phyloP scores from a whole-genome alignment of 2,113 vertebrate species.

The Butorides virescens region DNA sequence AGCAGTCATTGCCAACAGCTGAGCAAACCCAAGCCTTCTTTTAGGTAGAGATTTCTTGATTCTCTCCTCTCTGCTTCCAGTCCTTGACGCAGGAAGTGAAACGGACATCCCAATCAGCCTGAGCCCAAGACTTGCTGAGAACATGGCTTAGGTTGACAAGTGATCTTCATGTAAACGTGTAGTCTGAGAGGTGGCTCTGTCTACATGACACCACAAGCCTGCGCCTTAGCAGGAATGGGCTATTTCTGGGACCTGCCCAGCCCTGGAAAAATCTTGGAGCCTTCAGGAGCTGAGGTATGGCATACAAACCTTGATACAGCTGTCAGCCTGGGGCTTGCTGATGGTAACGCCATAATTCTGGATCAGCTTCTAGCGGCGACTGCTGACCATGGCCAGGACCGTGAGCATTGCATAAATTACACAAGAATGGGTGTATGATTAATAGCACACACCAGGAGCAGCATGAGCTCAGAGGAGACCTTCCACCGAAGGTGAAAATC shows the following conservation, averaged over 20 bases:
- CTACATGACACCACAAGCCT: too few relatives aligned
- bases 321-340: too few relatives aligned
- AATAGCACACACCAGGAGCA: neutral
- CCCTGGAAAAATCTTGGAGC: too few relatives aligned
- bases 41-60: neutral
- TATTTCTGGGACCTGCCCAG: too few relatives aligned
- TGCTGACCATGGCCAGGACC: neutral
- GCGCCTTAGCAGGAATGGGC: too few relatives aligned
- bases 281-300: too few relatives aligned
- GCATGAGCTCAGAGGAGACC: neutral
- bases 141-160: neutral
- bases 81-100: neutral
- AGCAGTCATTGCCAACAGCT: neutral
- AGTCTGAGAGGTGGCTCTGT: too few relatives aligned
- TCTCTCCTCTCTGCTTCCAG: neutral
- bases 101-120: neutral
- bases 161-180: neutral
- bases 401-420: neutral
- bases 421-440: neutral
- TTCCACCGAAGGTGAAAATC: neutral
- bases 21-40: neutral
- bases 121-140: neutral
- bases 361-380: neutral
- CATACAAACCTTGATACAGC: too few relatives aligned
- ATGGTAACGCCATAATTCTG: neutral